Base-by-base conservation (phyloP, 1,140 invertebrate genomes). In the Eriocheir sinensis region DNA sequence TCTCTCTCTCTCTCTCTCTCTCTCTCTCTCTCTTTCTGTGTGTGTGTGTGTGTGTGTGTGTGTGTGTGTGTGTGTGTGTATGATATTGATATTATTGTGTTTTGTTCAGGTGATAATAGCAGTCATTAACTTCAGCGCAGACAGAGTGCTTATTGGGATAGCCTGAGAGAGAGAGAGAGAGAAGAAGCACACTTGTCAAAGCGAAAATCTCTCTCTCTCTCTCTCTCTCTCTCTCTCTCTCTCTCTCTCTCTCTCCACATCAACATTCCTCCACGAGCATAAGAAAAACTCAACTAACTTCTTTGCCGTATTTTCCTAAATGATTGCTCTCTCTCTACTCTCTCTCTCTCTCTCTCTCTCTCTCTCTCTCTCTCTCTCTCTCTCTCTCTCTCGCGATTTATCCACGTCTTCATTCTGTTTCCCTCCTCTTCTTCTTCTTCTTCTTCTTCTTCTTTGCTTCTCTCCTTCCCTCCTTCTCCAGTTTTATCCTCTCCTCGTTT, bases 31-130 rank as follows among this genome's bases (percentile, higher is more conserved):
- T n/a, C n/a, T n/a, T 72, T 21, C n/a, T 72, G 21, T 72, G 4
- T 17, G 60, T 72, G 60, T 72, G 60, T 72, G 60, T 72, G 60
- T 72, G 60, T 72, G 60, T 72, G 60, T 72, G 60, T 72, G 60
- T 72, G 60, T 72, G 60, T 72, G 60, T 72, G 60, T 72, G 48
- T 72, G 60, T 72, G 60, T 72, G 60, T 72, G 60, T 72, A n/a
- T 72, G 60, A n/a, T n/a, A n/a, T n/a, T n/a, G n/a, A n/a, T n/a
- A n/a, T n/a, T n/a, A n/a, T n/a, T 60, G 53, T 72, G 12, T 72
- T 4, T 72, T 21, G 60, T n/a, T 72, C 60, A 72, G 60, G 60
- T 72, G 60, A 72, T 72, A 72, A 72, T 72, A n/a, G n/a, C 60
- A 72, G 60, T 1, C 60, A n/a, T 72, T n/a, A 72, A 72, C 60